Conservation (phyloP, 2,113 vertebrate species). For the Epinephelus cyanopodus region DNA sequence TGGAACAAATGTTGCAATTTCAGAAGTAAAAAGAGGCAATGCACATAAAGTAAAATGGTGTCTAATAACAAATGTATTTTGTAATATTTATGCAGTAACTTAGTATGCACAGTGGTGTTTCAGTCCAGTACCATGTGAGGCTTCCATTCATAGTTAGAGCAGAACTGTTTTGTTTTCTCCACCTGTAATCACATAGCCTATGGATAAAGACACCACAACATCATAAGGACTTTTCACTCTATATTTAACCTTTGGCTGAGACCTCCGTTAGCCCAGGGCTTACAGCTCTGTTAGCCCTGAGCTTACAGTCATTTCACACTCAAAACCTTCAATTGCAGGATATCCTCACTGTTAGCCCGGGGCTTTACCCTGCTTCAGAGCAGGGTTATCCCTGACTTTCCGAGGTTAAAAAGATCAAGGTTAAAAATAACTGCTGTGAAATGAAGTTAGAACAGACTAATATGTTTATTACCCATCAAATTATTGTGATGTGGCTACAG, state of each 20-base stretch:
- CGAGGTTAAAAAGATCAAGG: conserved; percentile 7
- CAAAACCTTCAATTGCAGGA: conserved; percentile 53
- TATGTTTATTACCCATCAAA: conserved; percentile 15
- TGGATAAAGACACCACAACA: conserved; percentile 30
- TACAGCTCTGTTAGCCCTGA: conserved; percentile 43
- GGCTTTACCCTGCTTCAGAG: conserved; percentile 19
- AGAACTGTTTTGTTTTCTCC: not conserved
- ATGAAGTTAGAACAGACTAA: conserved; percentile 13
- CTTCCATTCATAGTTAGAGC: not conserved
- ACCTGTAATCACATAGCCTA: not conserved
- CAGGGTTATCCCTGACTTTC: conserved; percentile 8
- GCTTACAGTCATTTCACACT: conserved; percentile 38
- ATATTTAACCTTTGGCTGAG: conserved; percentile 28
- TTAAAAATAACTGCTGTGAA: conserved; percentile 25
- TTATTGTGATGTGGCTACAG: not conserved
- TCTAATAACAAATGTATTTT: conserved; percentile 2
- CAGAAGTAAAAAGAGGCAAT: not conserved
- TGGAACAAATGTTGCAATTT: not conserved
- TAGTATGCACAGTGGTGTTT: not conserved
- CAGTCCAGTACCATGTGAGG: not conserved
- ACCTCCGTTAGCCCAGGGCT: conserved; percentile 9
- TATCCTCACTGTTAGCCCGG: not conserved
- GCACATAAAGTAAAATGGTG: not conserved
- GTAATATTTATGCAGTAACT: not conserved
- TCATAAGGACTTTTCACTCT: conserved; percentile 13